Base-by-base conservation (phyloP, 1,140 invertebrate species). In the Rhagoletis pomonella region DNA sequence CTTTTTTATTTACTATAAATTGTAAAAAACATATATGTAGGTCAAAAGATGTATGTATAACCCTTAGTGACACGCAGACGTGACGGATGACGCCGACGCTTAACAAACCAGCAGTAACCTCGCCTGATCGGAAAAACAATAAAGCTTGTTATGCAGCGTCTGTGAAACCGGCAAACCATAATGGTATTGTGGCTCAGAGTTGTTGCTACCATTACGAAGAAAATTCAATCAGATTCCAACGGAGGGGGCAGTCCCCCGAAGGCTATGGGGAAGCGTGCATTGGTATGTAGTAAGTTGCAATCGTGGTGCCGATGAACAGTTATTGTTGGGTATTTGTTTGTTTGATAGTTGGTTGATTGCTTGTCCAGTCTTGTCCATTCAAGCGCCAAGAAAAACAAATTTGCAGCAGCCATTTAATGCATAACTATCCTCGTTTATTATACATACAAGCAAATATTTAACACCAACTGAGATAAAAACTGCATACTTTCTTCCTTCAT, bases 221-320 rank as follows among this genome's bases (percentile, higher is more conserved):
- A 55, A 81, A 81, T 81, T 81, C 73, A 81, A 81, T 81, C 73
- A 81, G 50, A n/a, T 14, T 81, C 7, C 7, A 81, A 29, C 47
- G 44, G 3, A 17, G 42, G 44, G 17, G n/a, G 17, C 55, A 73
- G 47, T 4, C 44, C 0, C n/a, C 17, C 50, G 50, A 7, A 7
- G n/a, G 67, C 39, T 73, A 7, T 3, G 12, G 5, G 12, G 67
- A 39, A 17, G 67, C 44, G 67, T 55, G 10, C 50, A 10, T 55
- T 2, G 5, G 50, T 55, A 55, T 55, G 50, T 55, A 3, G 50
- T 55, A 55, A 5, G 0, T 55, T 47, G 14, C 4, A 47, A n/a
- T 14, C 5, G n/a, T 50, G 73, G 7, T 81, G 73, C 6, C 44
- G 55, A 19, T 29, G 73, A 55, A 55, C 50, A 81, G 29, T 55